Evolutionary conservation across 1,140 invertebrate species (phyloP), one percentile per base, ranked within the genome.

Genomic region (Chlorops oryzae): DNA sequence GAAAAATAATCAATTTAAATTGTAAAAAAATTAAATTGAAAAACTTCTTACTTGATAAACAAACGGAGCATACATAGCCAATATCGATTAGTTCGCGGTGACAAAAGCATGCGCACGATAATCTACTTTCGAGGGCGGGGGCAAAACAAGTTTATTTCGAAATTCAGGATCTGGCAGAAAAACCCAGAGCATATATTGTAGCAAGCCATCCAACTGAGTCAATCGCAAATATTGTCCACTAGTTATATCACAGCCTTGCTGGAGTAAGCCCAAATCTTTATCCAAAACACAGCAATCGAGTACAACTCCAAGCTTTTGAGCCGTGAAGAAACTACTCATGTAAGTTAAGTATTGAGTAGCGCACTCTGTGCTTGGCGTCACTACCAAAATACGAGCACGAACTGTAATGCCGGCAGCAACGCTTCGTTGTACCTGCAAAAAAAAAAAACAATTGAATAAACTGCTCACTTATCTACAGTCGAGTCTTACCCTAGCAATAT

Each of bases 61-160:
- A 99, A 50, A 98, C 89, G 4, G 96, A 98, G 74, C 95, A 98
- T 13, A 98, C 95, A 73, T 90, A 97, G 46, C 93, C 96, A 62
- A 96, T 88, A 63, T 96, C 93, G 40, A 98, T 87, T 24, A 98
- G 79, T 62, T 93, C 90, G n/a, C 93, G 77, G 74, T 98, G 96
- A 70, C 96, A 98, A 77, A 98, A 98, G 73, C 96, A 98, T 1
- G 94, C 93, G 96, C 93, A 59, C 94, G 77, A 71, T 96, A 97
- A 74, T 97, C 94, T 10, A 98, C 92, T 58, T 92, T 88, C 0
- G 86, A 86, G 6, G 88, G 82, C 1, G 92, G 88, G 1, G 95
- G 95, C 37, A 97, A 65, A 2, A 92, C 88, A 55, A 98, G 72
- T 68, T 91, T 87, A 48, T 82, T 81, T 25, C 96, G 78, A 39